Evolutionary conservation across 1,140 invertebrate species (phyloP).

Genomic region (Ctenoplectra terminalis): DNA sequence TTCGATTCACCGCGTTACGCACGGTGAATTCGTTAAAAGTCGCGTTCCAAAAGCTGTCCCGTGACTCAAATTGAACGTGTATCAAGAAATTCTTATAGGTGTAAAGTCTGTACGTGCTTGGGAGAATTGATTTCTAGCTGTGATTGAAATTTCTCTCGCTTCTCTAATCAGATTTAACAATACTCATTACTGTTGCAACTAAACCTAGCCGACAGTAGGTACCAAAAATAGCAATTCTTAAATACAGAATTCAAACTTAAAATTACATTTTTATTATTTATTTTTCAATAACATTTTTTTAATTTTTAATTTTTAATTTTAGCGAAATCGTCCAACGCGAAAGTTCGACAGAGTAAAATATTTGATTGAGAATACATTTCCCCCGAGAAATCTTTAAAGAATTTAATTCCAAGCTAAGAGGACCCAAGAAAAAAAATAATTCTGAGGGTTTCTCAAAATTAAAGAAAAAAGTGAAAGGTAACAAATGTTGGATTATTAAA

Average conservation of each 20-base stretch:
- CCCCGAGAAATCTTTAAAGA: too few relatives aligned
- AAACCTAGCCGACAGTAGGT: too few relatives aligned
- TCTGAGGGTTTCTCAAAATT: not conserved
- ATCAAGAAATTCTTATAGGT: slow-evolving; percentile 7
- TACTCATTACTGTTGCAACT: not conserved
- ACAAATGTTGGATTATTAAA: not conserved
- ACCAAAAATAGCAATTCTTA: too few relatives aligned
- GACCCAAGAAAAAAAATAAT: not conserved
- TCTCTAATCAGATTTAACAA: not conserved
- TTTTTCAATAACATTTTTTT: too few relatives aligned
- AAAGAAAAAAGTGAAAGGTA: not conserved
- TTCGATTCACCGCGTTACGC: not conserved
- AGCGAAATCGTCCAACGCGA: not conserved
- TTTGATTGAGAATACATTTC: too few relatives aligned
- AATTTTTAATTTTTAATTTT: too few relatives aligned
- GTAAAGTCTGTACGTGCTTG: not conserved
- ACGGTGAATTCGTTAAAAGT: slow-evolving; percentile 22
- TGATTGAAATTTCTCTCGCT: not conserved
- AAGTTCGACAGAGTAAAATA: too few relatives aligned
- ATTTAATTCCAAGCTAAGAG: too few relatives aligned
- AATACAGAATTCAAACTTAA: not conserved
- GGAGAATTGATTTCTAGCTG: not conserved
- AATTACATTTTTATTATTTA: not conserved
- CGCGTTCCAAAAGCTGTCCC: not conserved
- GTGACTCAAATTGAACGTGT: not conserved